A percentile compares a stretch with the other conserved stretches of the same genome.
Conservation (phyloP, 1,140 invertebrate species). For the Manduca sexta region DNA sequence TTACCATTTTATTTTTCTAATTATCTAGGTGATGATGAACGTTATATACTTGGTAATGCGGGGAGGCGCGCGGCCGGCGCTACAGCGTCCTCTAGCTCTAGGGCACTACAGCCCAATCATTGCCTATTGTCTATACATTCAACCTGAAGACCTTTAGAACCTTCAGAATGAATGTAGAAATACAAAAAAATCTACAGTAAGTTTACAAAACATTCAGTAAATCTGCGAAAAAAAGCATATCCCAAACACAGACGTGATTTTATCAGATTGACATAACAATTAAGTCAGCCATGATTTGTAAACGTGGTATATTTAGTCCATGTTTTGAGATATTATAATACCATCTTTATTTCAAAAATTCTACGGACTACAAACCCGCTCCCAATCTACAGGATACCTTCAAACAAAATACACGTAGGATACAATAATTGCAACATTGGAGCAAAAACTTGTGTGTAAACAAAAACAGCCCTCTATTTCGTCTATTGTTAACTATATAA, state of each 20-base stretch:
- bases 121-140: conserved; percentile 19
- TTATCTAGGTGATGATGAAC: conserved; percentile 67
- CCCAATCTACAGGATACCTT: conserved; percentile 11
- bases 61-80: conserved; percentile 62
- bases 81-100: conserved; percentile 48
- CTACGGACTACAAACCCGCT: conserved; percentile 10
- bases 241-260: conserved; percentile 5
- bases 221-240: conserved; percentile 14
- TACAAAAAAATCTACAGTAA: conserved; percentile 13
- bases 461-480: conserved; percentile 57
- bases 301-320: not conserved
- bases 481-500: conserved; percentile 45
- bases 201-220: conserved; percentile 53
- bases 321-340: not conserved
- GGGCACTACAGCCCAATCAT: conserved; percentile 26
- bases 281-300: not conserved
- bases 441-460: conserved; percentile 9
- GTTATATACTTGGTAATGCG: conserved; percentile 38
- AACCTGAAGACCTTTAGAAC: conserved; percentile 9
- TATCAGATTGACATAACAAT: not conserved
- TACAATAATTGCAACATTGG: conserved; percentile 1
- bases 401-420: conserved; percentile 2
- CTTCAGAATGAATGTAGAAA: conserved; percentile 3
- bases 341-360: not conserved
- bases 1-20: conserved; percentile 62